phyloP scores from a whole-genome alignment of 2,888 invertebrate species.

The Lutraria lutraria region DNA sequence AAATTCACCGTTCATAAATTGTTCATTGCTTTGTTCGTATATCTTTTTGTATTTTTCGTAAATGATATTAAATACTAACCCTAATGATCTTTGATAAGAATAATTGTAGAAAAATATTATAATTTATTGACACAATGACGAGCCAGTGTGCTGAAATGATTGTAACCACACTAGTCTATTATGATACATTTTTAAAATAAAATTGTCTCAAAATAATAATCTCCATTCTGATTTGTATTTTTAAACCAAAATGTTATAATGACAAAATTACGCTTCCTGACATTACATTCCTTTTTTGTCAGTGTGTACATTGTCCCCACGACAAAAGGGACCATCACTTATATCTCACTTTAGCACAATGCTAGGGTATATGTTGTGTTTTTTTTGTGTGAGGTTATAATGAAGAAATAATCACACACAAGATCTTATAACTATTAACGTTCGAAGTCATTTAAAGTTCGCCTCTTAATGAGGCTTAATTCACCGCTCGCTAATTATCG shows the following conservation, averaged over 20 bases:
- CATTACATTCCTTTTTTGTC: neutral
- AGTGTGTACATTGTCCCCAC: neutral
- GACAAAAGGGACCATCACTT: conserved; percentile 19
- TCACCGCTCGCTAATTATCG: neutral
- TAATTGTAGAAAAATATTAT: conserved; percentile 12
- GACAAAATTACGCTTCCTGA: neutral
- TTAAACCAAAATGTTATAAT: neutral
- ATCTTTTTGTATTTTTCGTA: conserved; percentile 8
- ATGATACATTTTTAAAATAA: neutral
- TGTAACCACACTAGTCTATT: neutral
- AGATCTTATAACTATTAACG: neutral
- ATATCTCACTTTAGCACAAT: neutral
- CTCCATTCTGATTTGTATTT: neutral
- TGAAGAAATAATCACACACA: neutral
- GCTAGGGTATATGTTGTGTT: neutral
- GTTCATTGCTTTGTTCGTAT: neutral
- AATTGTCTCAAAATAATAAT: conserved; percentile 14
- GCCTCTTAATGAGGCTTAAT: conserved; percentile 1
- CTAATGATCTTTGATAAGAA: neutral
- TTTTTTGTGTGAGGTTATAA: neutral
- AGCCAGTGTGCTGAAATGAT: neutral
- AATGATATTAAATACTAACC: conserved; percentile 11
- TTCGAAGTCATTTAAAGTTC: neutral
- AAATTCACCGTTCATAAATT: conserved; percentile 16
- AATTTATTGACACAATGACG: conserved; percentile 11